Evolutionary conservation across 1,140 invertebrate species (phyloP).

Genomic region (Rhyacophila brunnea): DNA sequence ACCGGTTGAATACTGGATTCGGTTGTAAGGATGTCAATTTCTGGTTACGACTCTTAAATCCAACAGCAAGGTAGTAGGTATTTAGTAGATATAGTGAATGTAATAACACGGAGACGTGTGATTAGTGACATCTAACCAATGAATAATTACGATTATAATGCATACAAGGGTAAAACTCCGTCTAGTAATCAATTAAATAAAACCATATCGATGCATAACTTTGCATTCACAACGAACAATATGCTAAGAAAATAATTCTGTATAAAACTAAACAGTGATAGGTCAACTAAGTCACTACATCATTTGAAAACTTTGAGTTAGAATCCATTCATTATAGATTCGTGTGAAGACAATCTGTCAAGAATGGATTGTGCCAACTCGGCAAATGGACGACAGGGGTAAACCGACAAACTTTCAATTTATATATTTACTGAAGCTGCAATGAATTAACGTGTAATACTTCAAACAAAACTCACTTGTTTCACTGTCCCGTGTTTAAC

Average conservation of each 20-base stretch:
- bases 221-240: neutral
- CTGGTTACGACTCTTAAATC: no score
- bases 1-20: neutral
- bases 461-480: conserved; percentile 9
- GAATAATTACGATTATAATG: neutral
- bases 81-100: no score
- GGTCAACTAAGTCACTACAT: no score
- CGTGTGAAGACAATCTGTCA: conserved; percentile 13
- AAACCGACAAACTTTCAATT: conserved; percentile 2
- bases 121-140: no score
- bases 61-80: no score
- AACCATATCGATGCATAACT: no score
- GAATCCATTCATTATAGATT: conserved; percentile 14
- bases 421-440: neutral
- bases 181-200: neutral
- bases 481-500: conserved; percentile 20
- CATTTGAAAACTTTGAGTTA: neutral
- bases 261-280: neutral
- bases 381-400: conserved; percentile 23
- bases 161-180: neutral
- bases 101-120: no score
- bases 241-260: neutral
- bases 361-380: conserved; percentile 18
- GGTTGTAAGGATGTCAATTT: no score
- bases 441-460: neutral